A percentile compares a stretch with the other conserved stretches of the same genome.
These are phyloP conservation scores for Laodelphax striatellus DNA, from an alignment of 1,140 invertebrate species.

Conservation along the genomic window DNA sequence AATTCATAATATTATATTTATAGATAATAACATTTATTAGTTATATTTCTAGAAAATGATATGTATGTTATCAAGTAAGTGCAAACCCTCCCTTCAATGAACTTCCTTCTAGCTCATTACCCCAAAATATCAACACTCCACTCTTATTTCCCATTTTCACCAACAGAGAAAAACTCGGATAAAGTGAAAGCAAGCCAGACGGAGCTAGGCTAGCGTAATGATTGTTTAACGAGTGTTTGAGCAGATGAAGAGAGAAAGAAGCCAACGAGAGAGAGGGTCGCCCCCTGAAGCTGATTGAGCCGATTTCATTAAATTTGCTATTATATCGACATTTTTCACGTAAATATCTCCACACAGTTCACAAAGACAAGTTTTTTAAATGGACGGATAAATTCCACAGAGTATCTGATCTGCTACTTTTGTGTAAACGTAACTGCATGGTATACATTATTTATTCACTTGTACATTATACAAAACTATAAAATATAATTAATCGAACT, in stretches of 20 bases:
- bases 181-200: conserved; percentile 6
- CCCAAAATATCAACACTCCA: background rate
- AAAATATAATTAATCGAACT: background rate
- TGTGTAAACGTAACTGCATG: background rate
- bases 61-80: no score
- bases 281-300: conserved; percentile 22
- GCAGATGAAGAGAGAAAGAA: conserved; percentile 1
- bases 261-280: background rate
- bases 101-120: no score
- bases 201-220: conserved; percentile 21
- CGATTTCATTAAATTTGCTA: conserved; percentile 10
- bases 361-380: conserved; percentile 17
- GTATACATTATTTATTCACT: conserved; percentile 7
- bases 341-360: conserved; percentile 14
- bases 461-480: conserved; percentile 2
- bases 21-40: no score
- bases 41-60: no score
- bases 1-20: no score
- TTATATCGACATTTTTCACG: conserved; percentile 10
- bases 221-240: conserved; percentile 14
- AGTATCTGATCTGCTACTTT: conserved; percentile 3
- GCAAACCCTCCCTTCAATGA: no score
- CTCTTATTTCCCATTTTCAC: no score
- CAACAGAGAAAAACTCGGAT: no score
- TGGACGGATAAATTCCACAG: conserved; percentile 23